Percentiles rank a stretch among this genome's conserved stretches.
Evolutionary conservation across 2,797 vertebrate genomes (phyloP).

Genomic region (Oceanodroma leucorhoa): DNA sequence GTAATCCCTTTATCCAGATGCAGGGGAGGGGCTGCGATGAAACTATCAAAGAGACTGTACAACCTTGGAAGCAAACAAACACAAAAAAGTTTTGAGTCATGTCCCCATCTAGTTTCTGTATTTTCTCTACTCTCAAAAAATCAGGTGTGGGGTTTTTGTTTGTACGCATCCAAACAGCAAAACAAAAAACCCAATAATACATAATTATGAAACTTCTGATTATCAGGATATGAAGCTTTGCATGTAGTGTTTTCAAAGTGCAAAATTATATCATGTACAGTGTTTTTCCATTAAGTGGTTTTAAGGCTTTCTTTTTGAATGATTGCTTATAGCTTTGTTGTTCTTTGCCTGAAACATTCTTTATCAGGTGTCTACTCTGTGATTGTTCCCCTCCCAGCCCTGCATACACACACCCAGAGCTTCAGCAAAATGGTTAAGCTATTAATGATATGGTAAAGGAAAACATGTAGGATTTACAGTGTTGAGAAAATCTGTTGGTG

Average conservation of each 20-base stretch:
- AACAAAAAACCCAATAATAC: background rate
- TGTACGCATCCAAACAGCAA: background rate
- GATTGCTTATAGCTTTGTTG: background rate
- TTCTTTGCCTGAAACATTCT: background rate
- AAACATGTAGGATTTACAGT: background rate
- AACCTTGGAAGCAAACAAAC: constrained; percentile 4
- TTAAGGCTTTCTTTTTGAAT: background rate
- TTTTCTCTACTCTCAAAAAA: background rate
- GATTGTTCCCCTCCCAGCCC: background rate
- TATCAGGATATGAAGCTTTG: background rate
- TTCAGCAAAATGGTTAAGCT: background rate
- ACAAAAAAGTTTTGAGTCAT: background rate
- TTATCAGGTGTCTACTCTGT: background rate
- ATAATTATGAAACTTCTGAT: background rate
- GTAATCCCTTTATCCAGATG: constrained; percentile 1
- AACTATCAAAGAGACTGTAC: constrained; percentile 4
- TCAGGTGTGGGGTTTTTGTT: background rate
- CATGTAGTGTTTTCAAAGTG: background rate
- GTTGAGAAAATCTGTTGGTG: background rate
- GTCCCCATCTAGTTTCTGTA: background rate
- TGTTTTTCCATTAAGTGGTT: background rate
- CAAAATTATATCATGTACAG: background rate
- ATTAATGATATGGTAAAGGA: background rate
- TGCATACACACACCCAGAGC: background rate
- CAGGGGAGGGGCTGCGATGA: constrained; percentile 52